Percentiles rank a stretch among this genome's conserved stretches.
Conservation (phyloP, 2,113 vertebrate species). For the Forbesichthys agassizii region DNA sequence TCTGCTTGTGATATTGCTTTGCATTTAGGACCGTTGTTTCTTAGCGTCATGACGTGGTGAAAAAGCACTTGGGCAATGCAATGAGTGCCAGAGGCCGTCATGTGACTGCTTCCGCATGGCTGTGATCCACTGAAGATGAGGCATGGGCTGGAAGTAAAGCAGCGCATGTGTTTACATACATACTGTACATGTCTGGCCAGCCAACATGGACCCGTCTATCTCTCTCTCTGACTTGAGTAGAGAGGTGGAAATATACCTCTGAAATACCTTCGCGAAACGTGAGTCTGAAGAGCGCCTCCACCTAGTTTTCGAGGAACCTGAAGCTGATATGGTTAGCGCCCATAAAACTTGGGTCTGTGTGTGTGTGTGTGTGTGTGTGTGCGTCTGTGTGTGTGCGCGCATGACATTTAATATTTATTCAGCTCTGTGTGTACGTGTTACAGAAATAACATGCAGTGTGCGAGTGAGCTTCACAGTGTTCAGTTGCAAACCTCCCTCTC, state of each 20-base stretch:
- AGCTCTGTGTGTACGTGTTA: conserved; percentile 4
- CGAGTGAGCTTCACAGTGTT: conserved; percentile 6
- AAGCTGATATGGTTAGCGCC: conserved; percentile 50
- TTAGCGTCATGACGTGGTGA: conserved; percentile 12
- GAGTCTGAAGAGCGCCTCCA: conserved; percentile 23
- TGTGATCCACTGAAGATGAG: background rate
- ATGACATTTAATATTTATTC: background rate
- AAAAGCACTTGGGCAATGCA: conserved; percentile 29
- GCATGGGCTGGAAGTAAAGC: background rate
- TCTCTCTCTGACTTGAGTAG: background rate
- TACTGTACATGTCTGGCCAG: too few relatives aligned
- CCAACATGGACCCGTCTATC: background rate
- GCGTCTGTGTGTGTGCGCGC: conserved; percentile 2
- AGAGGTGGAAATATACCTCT: conserved; percentile 22
- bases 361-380: background rate
- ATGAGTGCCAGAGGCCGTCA: background rate
- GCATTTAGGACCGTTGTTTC: conserved; percentile 52
- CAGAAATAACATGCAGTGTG: conserved; percentile 10
- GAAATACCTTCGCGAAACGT: conserved; percentile 24
- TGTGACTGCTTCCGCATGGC: background rate
- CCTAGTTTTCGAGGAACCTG: conserved; percentile 67
- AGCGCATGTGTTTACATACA: background rate
- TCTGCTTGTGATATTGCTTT: conserved; percentile 30
- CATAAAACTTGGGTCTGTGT: conserved; percentile 50
- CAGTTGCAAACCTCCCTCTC: conserved; percentile 11